Evolutionary conservation across 2,113 vertebrate species (phyloP), one percentile per base, ranked within the genome.

Genomic region (Notothenia coriiceps): DNA sequence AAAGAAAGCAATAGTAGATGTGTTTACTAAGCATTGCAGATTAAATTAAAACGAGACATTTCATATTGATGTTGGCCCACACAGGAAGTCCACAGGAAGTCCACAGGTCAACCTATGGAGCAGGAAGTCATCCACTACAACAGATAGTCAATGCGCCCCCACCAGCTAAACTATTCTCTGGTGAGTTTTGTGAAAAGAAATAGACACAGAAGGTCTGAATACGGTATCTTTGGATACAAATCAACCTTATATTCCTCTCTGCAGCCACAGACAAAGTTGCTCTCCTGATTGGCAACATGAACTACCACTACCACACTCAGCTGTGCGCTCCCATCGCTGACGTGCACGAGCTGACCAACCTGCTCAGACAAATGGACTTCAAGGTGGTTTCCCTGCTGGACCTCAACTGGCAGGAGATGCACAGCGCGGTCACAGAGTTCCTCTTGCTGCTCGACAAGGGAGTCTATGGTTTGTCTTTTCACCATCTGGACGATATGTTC

Each of bases 251-350:
- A 10, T 71, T 70, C 67, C 35, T 55, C 35, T 43, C 49, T 2
- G 77, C 80, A 97, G 96, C 96, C 74, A 97, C 96, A 3, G 96
- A 97, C 89, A 97, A 97, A 93, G 96, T 97, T 25, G 96, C 96
- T 0, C 95, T 97, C 70, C 93, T 97, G 69, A 96, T 97, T 0
- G 96, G 96, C 33, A 97, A 97, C 92, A 96, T 97, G 96, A 96
- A 95, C 88, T 97, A 97, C 74, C 47, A 60, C 63, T 80, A 96
- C 91, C 96, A 96, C 93, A 91, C 89, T 44, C 96, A 93, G 86
- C 95, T 97, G 55, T 86, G 87, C 49, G 96, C 96, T 0, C 96
- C 96, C 49, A 95, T 96, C 74, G 93, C 95, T 11, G 96, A 97
- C 0, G 96, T 97, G 56, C 95, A 97, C 0, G 92, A 96, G 84